These are phyloP conservation scores for Andrena bucephala DNA, from an alignment of 2,888 invertebrate species.

Conservation along the genomic window DNA sequence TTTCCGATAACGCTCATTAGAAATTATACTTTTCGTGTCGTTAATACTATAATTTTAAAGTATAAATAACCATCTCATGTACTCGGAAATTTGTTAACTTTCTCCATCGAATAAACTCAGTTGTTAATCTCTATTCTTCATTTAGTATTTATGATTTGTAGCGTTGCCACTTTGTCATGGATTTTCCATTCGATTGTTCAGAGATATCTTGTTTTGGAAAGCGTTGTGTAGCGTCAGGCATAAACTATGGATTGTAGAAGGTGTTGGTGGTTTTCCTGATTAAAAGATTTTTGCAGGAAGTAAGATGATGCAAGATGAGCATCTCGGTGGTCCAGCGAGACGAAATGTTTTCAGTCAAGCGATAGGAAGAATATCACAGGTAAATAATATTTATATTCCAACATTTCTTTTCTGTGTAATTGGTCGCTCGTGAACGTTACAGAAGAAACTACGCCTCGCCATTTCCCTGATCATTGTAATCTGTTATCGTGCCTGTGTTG, in stretches of 20 bases:
- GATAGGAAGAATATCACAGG: conserved; percentile 90
- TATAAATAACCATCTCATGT: neutral
- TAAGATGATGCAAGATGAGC: conserved; percentile 90
- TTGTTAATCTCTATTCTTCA: neutral
- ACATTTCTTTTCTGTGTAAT: neutral
- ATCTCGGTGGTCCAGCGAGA: conserved; percentile 88
- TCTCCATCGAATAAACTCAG: neutral
- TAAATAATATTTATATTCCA: conserved; percentile 57
- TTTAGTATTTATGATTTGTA: neutral
- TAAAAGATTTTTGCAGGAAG: conserved; percentile 33
- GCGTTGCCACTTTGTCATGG: neutral
- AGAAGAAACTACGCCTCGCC: no score
- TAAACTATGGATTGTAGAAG: neutral
- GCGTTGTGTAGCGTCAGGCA: neutral
- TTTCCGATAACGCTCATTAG: neutral
- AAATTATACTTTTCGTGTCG: neutral
- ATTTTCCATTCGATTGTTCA: neutral
- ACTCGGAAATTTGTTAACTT: neutral
- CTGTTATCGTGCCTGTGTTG: conserved; percentile 52
- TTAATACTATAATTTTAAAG: neutral
- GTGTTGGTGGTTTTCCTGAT: neutral
- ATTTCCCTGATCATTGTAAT: neutral
- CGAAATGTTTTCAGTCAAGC: conserved; percentile 89
- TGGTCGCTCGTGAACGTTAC: no score
- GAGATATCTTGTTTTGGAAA: neutral